Conservation (phyloP, 2,113 vertebrate species). For the Speoplatyrhinus poulsoni region DNA sequence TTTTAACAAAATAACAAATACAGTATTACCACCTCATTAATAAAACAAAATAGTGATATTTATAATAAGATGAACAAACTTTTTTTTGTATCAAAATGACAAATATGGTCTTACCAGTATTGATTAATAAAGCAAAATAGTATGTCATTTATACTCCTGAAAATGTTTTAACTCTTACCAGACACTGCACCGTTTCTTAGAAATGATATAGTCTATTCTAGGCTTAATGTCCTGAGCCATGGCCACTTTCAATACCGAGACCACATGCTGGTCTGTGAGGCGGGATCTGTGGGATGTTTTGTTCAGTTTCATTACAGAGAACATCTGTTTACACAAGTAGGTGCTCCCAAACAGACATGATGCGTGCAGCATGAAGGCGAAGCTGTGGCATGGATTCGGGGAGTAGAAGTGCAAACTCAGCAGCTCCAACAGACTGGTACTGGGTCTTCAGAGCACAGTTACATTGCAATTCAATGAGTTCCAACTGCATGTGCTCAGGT, state of each 20-base stretch:
- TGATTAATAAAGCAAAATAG: background rate
- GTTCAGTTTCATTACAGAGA: too few species aligned
- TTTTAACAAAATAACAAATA: too few species aligned
- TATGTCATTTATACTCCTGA: background rate
- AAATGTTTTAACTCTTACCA: background rate
- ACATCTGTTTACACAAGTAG: background rate
- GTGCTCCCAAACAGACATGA: background rate
- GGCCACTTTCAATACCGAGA: constrained; percentile 20
- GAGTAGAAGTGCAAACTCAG: background rate
- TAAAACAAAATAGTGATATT: too few species aligned
- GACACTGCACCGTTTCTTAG: constrained; percentile 6
- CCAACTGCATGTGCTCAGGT: too few species aligned
- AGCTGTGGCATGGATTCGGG: background rate
- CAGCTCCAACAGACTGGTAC: constrained; percentile 1
- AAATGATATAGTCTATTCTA: constrained; percentile 17
- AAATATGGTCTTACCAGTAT: background rate
- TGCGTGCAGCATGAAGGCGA: background rate
- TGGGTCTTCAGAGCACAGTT: background rate
- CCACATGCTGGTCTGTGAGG: constrained; percentile 16
- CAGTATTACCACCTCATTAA: too few species aligned
- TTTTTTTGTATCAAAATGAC: background rate
- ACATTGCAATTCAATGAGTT: too few species aligned
- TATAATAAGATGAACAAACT: too few species aligned
- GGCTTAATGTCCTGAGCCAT: constrained; percentile 20
- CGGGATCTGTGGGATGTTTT: constrained; percentile 12